Conservation (phyloP, 2,797 vertebrate genomes). For the Helicolenus hilgendorfi region DNA sequence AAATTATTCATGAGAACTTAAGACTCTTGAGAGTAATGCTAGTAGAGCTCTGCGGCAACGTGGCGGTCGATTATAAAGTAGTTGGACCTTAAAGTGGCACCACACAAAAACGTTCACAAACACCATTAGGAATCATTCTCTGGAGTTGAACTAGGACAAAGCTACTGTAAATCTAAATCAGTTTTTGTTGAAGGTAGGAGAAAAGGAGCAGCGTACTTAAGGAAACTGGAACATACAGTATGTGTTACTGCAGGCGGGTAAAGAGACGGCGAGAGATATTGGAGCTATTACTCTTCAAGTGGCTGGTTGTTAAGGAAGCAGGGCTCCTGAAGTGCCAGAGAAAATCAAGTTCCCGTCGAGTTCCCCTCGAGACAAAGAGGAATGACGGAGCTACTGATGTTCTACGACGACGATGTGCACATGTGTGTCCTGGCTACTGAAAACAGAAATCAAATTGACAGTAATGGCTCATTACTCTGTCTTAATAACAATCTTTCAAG, state of each 20-base stretch:
- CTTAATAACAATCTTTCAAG: not conserved
- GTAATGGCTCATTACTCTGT: not conserved
- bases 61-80: not conserved
- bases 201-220: not conserved
- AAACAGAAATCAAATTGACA: not conserved
- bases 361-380: slow-evolving; percentile 4
- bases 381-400: not conserved
- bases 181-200: slow-evolving; percentile 4
- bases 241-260: slow-evolving; percentile 3
- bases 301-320: slow-evolving; percentile 23
- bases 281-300: slow-evolving; percentile 45
- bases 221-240: not conserved
- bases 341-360: slow-evolving; percentile 41
- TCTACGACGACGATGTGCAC: not conserved
- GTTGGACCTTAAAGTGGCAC: not conserved
- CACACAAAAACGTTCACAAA: not conserved
- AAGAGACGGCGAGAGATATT: slow-evolving; percentile 13
- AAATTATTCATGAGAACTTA: not conserved
- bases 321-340: slow-evolving; percentile 33
- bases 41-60: not conserved
- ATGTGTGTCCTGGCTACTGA: not conserved
- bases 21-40: not conserved
- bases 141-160: not conserved
- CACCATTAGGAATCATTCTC: not conserved
- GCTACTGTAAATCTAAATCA: not conserved